A percentile compares a stretch with the other conserved stretches of the same genome.
These are phyloP conservation scores for Meandrina meandrites DNA, from an alignment of 92 coral and sea anemone genomes.

Conservation along the genomic window DNA sequence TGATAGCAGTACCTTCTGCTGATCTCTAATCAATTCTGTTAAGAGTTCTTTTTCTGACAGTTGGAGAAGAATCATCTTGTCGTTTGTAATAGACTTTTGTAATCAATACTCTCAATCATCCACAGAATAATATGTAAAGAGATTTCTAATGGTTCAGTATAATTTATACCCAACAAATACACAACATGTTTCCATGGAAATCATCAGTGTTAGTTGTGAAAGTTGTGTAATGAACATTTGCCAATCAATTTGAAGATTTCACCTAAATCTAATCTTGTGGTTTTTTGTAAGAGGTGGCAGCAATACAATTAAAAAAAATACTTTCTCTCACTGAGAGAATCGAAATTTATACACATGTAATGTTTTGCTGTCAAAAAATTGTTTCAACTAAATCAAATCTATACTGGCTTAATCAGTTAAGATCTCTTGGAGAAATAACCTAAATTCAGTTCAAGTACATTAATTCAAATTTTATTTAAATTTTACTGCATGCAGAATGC, in stretches of 20 bases:
- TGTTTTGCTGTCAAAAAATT: background rate
- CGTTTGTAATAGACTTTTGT: constrained; percentile 40
- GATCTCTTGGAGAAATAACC: too few relatives aligned
- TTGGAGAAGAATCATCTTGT: constrained; percentile 80
- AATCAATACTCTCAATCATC: background rate
- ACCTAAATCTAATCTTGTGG: background rate
- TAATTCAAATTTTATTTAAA: background rate
- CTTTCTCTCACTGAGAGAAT: background rate
- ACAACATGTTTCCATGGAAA: constrained; percentile 44
- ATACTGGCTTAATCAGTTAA: background rate
- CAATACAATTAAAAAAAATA: background rate
- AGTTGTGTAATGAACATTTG: background rate
- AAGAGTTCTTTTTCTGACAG: constrained; percentile 85
- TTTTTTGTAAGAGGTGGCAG: background rate
- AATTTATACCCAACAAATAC: background rate
- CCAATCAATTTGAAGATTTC: background rate
- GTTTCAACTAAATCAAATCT: background rate
- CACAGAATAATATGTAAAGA: background rate
- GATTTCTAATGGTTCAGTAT: background rate
- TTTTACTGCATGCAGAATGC: background rate
- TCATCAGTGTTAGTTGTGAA: background rate
- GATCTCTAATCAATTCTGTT: constrained; percentile 81
- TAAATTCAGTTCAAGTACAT: background rate
- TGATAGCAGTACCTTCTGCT: constrained; percentile 75
- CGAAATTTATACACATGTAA: background rate